Percentiles rank a stretch among this genome's conserved stretches.
phyloP scores from a whole-genome alignment of 2,888 invertebrate genomes.

The Dicyrtoma fusca region DNA sequence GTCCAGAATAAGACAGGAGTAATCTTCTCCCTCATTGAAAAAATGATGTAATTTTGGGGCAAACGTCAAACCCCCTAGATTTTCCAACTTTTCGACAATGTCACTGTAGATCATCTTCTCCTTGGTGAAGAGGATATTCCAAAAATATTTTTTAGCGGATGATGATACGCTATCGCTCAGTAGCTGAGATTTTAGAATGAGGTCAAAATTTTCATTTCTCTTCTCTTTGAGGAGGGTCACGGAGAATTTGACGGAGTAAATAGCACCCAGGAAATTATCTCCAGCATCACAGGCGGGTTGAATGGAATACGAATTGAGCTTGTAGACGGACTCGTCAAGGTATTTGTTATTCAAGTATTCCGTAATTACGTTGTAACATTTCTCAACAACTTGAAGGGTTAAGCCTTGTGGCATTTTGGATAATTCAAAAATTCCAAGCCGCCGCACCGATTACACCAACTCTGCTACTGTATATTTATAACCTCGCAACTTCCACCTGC shows the following conservation, averaged over 20 bases:
- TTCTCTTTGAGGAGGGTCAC: background rate
- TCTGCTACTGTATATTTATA: no score
- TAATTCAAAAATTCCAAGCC: no score
- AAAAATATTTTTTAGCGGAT: slow-evolving; percentile 42
- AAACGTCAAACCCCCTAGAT: slow-evolving; percentile 25
- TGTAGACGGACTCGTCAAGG: slow-evolving; percentile 17
- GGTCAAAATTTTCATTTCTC: slow-evolving; percentile 27
- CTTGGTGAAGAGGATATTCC: slow-evolving; percentile 50
- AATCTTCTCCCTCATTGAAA: slow-evolving; percentile 49
- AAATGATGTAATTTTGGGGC: slow-evolving; percentile 48
- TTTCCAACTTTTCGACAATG: slow-evolving; percentile 42
- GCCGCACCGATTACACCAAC: no score
- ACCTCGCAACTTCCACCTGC: no score
- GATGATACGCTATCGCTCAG: background rate
- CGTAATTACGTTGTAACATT: slow-evolving; percentile 41
- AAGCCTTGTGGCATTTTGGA: slow-evolving; percentile 23
- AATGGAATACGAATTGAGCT: slow-evolving; percentile 42
- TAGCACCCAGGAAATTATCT: slow-evolving; percentile 51
- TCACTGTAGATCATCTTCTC: slow-evolving; percentile 47
- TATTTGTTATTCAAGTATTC: slow-evolving; percentile 40
- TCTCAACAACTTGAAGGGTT: slow-evolving; percentile 22
- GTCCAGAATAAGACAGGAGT: slow-evolving; percentile 51
- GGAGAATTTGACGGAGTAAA: slow-evolving; percentile 40
- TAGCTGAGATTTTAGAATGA: slow-evolving; percentile 31
- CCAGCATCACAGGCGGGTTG: slow-evolving; percentile 40